Evolutionary conservation across 2,888 invertebrate genomes (phyloP).

Genomic region (Mantis religiosa): DNA sequence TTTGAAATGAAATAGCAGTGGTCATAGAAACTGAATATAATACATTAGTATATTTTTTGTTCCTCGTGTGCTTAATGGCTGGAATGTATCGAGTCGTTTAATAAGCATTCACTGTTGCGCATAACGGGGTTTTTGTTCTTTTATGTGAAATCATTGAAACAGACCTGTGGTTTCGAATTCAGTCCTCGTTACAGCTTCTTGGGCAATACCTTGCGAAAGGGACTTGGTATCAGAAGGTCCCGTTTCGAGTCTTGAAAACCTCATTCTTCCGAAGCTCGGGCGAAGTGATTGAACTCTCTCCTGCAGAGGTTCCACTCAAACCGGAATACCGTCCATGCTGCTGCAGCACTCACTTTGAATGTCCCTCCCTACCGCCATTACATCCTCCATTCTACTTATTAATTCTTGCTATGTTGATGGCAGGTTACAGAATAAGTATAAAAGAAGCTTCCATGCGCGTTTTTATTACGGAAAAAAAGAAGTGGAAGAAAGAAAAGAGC

Average conservation of each 20-base stretch:
- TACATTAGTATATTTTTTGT: too few relatives aligned
- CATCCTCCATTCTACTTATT: background rate
- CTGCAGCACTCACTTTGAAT: background rate
- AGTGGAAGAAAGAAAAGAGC: background rate
- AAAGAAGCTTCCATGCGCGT: background rate
- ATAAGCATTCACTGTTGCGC: too few relatives aligned
- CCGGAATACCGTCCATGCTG: background rate
- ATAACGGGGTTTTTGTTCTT: too few relatives aligned
- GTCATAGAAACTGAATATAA: too few relatives aligned
- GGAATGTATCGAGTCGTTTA: too few relatives aligned
- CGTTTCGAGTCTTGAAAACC: background rate
- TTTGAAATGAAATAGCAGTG: too few relatives aligned
- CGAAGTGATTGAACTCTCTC: background rate
- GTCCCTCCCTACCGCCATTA: background rate
- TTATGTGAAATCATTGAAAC: too few relatives aligned
- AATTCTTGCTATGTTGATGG: background rate
- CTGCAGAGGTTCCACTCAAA: background rate
- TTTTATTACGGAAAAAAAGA: background rate
- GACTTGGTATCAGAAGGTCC: background rate
- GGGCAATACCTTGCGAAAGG: too few relatives aligned
- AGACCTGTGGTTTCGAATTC: too few relatives aligned
- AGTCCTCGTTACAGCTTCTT: too few relatives aligned
- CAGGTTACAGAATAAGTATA: background rate
- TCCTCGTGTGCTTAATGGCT: too few relatives aligned
- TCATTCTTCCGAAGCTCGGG: background rate